Conservation (phyloP, 1,140 invertebrate species). For the Leptoteleia sp. region DNA sequence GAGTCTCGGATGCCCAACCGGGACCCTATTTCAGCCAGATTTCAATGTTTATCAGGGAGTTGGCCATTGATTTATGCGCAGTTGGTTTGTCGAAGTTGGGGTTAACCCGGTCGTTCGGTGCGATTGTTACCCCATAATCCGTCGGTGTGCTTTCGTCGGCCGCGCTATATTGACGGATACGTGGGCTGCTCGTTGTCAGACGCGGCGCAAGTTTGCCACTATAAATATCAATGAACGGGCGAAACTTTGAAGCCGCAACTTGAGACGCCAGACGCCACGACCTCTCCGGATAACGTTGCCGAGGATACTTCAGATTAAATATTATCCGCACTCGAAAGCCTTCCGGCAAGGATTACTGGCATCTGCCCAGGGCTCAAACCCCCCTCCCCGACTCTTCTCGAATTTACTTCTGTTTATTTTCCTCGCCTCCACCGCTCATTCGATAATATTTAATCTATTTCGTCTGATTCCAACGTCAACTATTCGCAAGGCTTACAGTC, state of each 20-base stretch:
- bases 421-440: constrained; percentile 2
- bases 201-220: constrained; percentile 37
- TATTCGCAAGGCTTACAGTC: too few relatives aligned
- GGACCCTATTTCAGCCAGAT: too few relatives aligned
- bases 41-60: too few relatives aligned
- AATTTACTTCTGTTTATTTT: constrained; percentile 50
- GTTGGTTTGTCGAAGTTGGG: constrained; percentile 12
- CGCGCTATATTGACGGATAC: constrained; percentile 39
- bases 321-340: constrained; percentile 62
- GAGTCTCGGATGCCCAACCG: too few relatives aligned
- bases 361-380: constrained; percentile 47
- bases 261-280: constrained; percentile 53
- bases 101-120: constrained; percentile 11
- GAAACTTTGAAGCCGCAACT: constrained; percentile 64
- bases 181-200: constrained; percentile 16
- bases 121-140: constrained; percentile 26
- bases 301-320: constrained; percentile 66
- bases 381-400: background rate
- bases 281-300: constrained; percentile 51
- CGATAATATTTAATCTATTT: too few relatives aligned
- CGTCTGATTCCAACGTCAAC: too few relatives aligned
- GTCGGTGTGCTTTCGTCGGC: constrained; percentile 22
- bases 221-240: constrained; percentile 65
- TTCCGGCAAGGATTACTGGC: constrained; percentile 62
- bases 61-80: constrained; percentile 47